Evolutionary conservation across 2,797 vertebrate genomes (phyloP).

Genomic region (Centroberyx gerrardi): DNA sequence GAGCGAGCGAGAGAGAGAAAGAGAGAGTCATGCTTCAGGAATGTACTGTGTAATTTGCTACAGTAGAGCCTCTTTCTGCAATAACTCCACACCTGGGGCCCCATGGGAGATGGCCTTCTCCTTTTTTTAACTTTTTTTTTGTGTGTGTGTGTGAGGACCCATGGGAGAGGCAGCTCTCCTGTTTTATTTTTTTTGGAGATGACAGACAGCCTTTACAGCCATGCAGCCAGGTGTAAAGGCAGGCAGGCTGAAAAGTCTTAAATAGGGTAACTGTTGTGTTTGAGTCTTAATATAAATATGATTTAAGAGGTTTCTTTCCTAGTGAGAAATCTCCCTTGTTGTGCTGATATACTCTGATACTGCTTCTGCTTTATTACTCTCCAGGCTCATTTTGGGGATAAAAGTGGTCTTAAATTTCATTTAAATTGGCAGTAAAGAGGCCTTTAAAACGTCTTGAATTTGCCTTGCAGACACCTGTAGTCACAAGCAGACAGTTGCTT

Average conservation of each 20-base stretch:
- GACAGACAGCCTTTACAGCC: neutral
- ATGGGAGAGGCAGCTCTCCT: neutral
- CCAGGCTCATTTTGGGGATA: too few species aligned
- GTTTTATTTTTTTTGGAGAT: neutral
- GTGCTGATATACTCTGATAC: too few species aligned
- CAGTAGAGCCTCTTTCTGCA: conserved; percentile 31
- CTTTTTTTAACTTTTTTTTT: conserved; percentile 6
- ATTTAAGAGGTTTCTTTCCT: too few species aligned
- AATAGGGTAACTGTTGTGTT: too few species aligned
- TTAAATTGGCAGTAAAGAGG: too few species aligned
- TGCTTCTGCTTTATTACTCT: too few species aligned
- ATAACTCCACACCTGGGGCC: conserved; percentile 60
- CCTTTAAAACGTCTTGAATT: too few species aligned
- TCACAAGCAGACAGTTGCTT: neutral
- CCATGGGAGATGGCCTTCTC: conserved; percentile 31
- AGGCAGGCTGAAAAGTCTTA: neutral
- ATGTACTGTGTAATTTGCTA: conserved; percentile 62
- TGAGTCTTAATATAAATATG: too few species aligned
- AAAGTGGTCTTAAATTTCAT: too few species aligned
- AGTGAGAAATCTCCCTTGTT: too few species aligned
- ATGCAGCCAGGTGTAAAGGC: neutral
- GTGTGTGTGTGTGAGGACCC: neutral
- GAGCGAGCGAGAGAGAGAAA: neutral
- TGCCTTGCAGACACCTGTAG: too few species aligned
- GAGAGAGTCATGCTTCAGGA: conserved; percentile 61